These are phyloP conservation scores for Orestias chungarensis DNA, from an alignment of 2,797 vertebrate species.

Conservation along the genomic window DNA sequence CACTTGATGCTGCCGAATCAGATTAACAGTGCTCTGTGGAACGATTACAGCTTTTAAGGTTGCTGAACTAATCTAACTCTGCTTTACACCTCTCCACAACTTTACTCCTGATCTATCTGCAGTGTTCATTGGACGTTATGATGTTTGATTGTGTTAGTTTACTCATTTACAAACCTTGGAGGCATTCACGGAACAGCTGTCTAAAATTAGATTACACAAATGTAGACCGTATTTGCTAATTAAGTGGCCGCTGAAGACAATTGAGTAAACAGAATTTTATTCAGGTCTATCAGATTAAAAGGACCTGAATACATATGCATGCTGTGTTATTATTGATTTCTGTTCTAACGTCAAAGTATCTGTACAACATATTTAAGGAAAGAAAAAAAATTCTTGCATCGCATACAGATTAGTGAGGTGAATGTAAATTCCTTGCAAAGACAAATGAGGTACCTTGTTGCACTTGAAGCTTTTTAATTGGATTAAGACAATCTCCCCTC, in stretches of 20 bases:
- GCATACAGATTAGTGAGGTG: slow-evolving; percentile 10
- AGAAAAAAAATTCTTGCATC: background rate
- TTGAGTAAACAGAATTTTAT: no score
- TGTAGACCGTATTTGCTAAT: background rate
- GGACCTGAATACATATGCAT: no score
- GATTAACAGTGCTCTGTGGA: background rate
- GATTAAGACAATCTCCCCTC: slow-evolving; percentile 35
- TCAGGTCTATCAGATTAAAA: no score
- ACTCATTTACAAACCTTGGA: background rate
- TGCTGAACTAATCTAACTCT: background rate
- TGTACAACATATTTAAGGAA: background rate
- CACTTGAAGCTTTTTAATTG: slow-evolving; percentile 45
- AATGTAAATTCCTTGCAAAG: slow-evolving; percentile 13
- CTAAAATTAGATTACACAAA: background rate
- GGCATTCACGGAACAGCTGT: background rate
- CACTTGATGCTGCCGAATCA: background rate
- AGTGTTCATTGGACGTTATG: background rate
- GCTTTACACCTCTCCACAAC: background rate
- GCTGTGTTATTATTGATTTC: background rate
- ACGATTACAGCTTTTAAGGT: background rate
- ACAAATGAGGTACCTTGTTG: slow-evolving; percentile 53
- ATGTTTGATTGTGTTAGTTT: background rate
- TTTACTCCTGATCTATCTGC: background rate
- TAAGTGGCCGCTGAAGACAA: background rate
- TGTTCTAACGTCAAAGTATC: background rate